Evolutionary conservation across 2,113 vertebrate species (phyloP), one percentile per base, ranked within the genome.

Genomic region (Seriola quinqueradiata): DNA sequence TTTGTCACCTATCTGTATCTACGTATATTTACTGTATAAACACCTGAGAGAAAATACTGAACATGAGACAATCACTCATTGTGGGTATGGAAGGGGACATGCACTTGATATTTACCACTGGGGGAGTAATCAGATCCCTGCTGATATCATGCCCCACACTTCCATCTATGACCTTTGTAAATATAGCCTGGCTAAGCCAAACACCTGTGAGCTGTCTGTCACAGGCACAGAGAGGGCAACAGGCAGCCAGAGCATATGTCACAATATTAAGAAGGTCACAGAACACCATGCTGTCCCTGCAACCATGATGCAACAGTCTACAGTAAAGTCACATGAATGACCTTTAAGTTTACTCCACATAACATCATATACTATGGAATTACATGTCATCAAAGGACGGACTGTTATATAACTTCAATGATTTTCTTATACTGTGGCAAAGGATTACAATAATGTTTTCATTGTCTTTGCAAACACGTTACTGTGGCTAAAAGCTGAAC

Each of bases 161-260:
- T 79, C 76, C 42, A 57, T 79, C 65, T 79, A 4, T 48, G 87
- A 83, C 86, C 75, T 80, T 84, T 85, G 87, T 85, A 95, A 94
- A 95, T 94, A 93, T 95, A 95, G 92, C 90, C 55, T 8, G 80
- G 77, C 73, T 87, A 52, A 85, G 68, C 68, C 77, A 55, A 68
- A 78, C 95, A 95, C 90, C 94, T 95, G 94, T 79, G 79, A n/a
- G 64, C 89, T 83, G 90, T 93, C 93, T 0, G 46, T 95, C 93
- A 92, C 61, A 82, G 70, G 63, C 61, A 77, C 38, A 8, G 61
- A 28, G 44, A 60, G 55, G 23, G 48, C 32, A 19, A 75, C 64
- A 48, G 60, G 58, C 65, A 57, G 68, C 66, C 32, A 76, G 63
- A 81, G 48, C 74, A 67, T 50, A 55, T n/a, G 28, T 32, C 68